These are phyloP conservation scores for Chiridota heheva DNA, from an alignment of 35 echinoderm and acorn worm genomes.

Conservation along the genomic window DNA sequence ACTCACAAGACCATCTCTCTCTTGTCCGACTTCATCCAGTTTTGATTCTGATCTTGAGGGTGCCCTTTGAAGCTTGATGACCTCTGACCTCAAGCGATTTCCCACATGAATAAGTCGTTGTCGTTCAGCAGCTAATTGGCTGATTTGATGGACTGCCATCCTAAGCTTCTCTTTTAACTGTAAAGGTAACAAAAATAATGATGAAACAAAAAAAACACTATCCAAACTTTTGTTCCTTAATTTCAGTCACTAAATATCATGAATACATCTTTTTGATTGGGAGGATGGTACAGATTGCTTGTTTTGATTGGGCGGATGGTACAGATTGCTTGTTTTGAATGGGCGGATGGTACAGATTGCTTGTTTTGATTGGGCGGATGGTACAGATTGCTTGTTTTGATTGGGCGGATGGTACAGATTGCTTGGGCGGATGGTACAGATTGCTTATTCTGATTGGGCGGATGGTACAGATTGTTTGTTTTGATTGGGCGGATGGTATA, in stretches of 20 bases:
- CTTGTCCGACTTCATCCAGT: background rate
- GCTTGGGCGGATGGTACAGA: too few relatives aligned
- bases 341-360: background rate
- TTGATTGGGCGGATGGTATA: too few relatives aligned
- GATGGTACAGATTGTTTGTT: too few relatives aligned
- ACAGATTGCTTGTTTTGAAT: background rate
- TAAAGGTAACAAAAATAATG: too few relatives aligned
- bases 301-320: background rate
- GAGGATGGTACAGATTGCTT: background rate
- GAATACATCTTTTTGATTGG: background rate
- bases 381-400: too few relatives aligned
- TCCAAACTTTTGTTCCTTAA: too few relatives aligned
- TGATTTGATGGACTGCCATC: constrained; percentile 65
- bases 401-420: too few relatives aligned
- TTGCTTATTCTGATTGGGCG: too few relatives aligned
- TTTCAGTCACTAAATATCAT: background rate
- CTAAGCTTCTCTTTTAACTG: constrained; percentile 67
- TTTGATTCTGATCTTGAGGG: background rate
- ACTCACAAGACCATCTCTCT: constrained; percentile 1
- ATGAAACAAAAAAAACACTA: too few relatives aligned
- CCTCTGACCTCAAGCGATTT: constrained; percentile 65
- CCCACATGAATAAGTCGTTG: constrained; percentile 78
- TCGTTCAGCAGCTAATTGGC: constrained; percentile 57
- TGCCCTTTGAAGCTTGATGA: constrained; percentile 33
- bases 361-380: too few relatives aligned